Percentiles rank a stretch among this genome's conserved stretches.
Evolutionary conservation across 2,113 vertebrate genomes (phyloP).

Genomic region (Leptobrachium ailaonicum): DNA sequence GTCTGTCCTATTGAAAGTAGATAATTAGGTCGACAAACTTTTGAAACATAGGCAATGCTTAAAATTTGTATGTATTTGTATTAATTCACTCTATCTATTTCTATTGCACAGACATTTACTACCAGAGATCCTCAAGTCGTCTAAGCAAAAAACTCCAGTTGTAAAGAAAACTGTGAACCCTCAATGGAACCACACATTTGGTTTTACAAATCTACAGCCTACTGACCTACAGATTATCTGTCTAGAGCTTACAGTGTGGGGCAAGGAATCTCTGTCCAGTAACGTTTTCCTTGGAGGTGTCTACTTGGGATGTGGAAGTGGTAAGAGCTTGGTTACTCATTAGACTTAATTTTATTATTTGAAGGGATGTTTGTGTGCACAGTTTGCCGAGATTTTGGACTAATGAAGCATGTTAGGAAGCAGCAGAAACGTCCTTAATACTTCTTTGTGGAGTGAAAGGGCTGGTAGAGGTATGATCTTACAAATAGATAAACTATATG

Average conservation of each 20-base stretch:
- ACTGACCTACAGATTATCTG: slow-evolving; percentile 85
- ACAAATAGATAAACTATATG: no score
- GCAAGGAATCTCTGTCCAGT: slow-evolving; percentile 91
- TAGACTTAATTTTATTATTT: no score
- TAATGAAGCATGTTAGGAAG: no score
- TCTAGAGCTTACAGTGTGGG: slow-evolving; percentile 94
- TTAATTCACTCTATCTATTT: neutral
- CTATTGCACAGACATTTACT: slow-evolving; percentile 81
- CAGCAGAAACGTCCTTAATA: no score
- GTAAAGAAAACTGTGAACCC: slow-evolving; percentile 89
- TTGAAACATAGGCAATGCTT: no score
- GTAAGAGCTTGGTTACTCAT: slow-evolving; percentile 62
- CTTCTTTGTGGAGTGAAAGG: no score
- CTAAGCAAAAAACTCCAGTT: slow-evolving; percentile 94
- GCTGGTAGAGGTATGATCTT: no score
- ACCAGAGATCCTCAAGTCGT: slow-evolving; percentile 89
- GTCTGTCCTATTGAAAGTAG: no score
- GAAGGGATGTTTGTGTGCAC: no score
- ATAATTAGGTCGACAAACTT: no score
- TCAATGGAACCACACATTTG: slow-evolving; percentile 93
- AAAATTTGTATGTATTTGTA: no score
- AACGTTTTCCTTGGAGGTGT: slow-evolving; percentile 94
- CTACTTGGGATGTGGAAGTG: slow-evolving; percentile 84
- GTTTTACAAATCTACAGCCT: slow-evolving; percentile 82
- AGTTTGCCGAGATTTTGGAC: no score